Base-by-base conservation (phyloP, 2,113 vertebrate species). In the Myrmecobius fasciatus region DNA sequence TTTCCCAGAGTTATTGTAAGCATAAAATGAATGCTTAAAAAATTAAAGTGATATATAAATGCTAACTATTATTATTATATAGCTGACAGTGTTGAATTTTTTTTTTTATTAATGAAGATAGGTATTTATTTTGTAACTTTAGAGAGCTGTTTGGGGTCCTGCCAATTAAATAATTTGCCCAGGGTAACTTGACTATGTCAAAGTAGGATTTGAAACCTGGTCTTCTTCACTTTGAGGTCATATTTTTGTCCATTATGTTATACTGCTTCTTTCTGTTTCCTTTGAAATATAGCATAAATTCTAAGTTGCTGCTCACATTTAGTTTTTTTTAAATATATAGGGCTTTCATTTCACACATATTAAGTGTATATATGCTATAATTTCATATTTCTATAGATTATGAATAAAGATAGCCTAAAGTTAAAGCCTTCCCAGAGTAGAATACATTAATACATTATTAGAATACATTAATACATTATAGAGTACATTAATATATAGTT, bases 231-330 rank as follows among this genome's bases (percentile, higher is more conserved):
- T 31, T 28, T 60, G 11, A 31, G 56, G 11, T 31, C 56, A 12
- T 4, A n/a, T 67, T 36, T 7, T 75, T 75, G n/a, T n/a, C 36
- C 36, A n/a, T 75, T 75, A n/a, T 2, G 17, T 75, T n/a, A n/a
- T 36, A n/a, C 25, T 75, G 36, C 4, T 36, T n/a, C 60, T 67
- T 67, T 67, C 31, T 67, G 4, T n/a, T 20, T 1, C 88, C 43
- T 95, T 95, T 89, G 28, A 97, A 92, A 95, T 93, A 96, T 94
- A n/a, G 49, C 46, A 83, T 51, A 31, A 51, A 67, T 89, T 7
- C 53, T 88, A 26, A 91, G 91, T 96, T 95, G n/a, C 56, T 92
- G 89, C 24, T 88, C 53, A 43, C 28, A 1, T 91, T 96, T 96
- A 56, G 26, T n/a, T 75, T 75, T n/a, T n/a, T 75, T 36, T 24